Conservation (phyloP, 2,113 vertebrate genomes). For the Harpagus bidentatus region DNA sequence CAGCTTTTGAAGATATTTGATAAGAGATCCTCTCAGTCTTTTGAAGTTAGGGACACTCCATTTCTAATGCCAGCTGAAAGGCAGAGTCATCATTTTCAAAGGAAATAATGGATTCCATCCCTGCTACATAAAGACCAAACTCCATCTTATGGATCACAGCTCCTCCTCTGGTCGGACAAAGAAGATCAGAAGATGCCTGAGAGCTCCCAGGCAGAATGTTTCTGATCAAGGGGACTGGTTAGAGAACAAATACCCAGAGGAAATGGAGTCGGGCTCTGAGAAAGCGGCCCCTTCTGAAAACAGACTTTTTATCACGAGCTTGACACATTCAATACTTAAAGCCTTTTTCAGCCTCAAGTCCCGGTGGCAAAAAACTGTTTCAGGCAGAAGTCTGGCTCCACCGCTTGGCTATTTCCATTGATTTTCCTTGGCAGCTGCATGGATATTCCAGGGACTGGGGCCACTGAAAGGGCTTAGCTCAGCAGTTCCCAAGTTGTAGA, state of each 20-base stretch:
- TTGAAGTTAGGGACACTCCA: constrained; percentile 24
- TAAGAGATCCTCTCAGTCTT: constrained; percentile 27
- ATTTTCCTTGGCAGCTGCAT: background rate
- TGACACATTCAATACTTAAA: background rate
- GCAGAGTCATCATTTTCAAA: background rate
- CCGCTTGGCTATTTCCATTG: background rate
- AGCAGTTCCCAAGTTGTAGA: background rate
- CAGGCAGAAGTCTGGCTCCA: background rate
- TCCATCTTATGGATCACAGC: background rate
- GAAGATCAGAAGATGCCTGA: background rate
- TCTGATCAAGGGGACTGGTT: background rate
- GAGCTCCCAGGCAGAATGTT: background rate
- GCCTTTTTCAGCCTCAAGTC: background rate
- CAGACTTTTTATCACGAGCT: background rate
- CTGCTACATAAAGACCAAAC: background rate
- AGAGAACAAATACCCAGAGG: background rate
- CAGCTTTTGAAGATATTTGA: constrained; percentile 51
- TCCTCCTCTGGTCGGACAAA: background rate
- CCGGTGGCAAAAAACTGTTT: background rate
- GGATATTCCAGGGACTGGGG: background rate
- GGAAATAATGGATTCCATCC: background rate
- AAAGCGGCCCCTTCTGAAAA: background rate
- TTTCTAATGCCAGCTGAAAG: background rate
- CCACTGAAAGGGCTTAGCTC: background rate
- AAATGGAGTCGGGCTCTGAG: background rate